Conservation (phyloP, 2,113 vertebrate species). For the Rhinichthys klamathensis region DNA sequence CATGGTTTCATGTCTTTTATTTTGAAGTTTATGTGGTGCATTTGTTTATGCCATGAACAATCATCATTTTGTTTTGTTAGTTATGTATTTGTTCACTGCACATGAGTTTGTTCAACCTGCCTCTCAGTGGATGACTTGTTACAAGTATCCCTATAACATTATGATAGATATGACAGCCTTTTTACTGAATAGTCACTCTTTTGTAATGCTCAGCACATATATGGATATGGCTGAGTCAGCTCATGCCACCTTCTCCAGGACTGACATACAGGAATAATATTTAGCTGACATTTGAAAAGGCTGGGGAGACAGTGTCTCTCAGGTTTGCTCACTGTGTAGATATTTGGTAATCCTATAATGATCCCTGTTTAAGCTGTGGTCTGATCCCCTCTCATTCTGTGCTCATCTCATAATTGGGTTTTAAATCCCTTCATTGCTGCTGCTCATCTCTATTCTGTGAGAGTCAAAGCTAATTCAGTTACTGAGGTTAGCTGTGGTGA, state of each 20-base stretch:
- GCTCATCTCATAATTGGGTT: constrained; percentile 56
- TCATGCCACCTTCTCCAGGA: not conserved
- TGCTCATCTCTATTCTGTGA: constrained; percentile 29
- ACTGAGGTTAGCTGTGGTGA: not conserved
- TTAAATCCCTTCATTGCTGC: constrained; percentile 38
- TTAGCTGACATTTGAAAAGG: constrained; percentile 43
- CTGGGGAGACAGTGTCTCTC: not conserved
- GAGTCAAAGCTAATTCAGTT: constrained; percentile 48
- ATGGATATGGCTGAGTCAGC: constrained; percentile 21
- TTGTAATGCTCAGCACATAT: not conserved
- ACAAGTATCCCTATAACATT: too few relatives aligned
- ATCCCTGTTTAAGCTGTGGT: constrained; percentile 18
- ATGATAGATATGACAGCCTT: too few relatives aligned
- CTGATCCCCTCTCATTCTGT: constrained; percentile 45
- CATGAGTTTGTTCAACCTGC: too few relatives aligned
- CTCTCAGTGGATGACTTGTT: too few relatives aligned
- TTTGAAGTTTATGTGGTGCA: too few relatives aligned
- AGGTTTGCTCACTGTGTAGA: not conserved
- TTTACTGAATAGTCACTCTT: too few relatives aligned
- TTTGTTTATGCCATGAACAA: too few relatives aligned
- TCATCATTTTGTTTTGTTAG: too few relatives aligned
- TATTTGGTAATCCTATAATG: constrained; percentile 13
- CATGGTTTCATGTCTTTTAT: too few relatives aligned
- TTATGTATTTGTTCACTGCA: too few relatives aligned
- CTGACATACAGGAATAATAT: constrained; percentile 46